phyloP scores from a whole-genome alignment of 2,888 invertebrate genomes.

The Phengaris arion region DNA sequence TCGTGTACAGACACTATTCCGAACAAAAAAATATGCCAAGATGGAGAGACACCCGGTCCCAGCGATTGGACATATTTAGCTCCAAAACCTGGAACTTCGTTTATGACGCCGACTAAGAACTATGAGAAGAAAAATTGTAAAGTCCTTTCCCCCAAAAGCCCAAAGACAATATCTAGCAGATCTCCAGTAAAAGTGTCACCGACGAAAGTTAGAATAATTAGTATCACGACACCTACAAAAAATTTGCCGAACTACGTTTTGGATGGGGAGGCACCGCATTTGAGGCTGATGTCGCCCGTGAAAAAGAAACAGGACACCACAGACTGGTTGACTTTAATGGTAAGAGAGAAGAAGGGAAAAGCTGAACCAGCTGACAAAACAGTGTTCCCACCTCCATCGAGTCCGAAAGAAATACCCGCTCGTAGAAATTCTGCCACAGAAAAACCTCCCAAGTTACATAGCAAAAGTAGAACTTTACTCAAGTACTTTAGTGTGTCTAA shows the following conservation, averaged over 20 bases:
- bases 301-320: slow-evolving; percentile 81
- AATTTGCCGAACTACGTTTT: slow-evolving; percentile 88
- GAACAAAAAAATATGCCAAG: slow-evolving; percentile 42
- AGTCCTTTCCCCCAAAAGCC: slow-evolving; percentile 52
- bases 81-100: slow-evolving; percentile 53
- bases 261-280: slow-evolving; percentile 88
- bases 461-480: slow-evolving; percentile 55
- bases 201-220: slow-evolving; percentile 47
- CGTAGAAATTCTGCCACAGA: slow-evolving; percentile 55
- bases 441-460: slow-evolving; percentile 49
- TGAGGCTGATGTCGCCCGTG: slow-evolving; percentile 84
- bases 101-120: slow-evolving; percentile 62
- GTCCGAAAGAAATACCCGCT: slow-evolving; percentile 55
- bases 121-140: slow-evolving; percentile 52
- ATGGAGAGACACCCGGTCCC: slow-evolving; percentile 36
- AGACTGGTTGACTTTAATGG: slow-evolving; percentile 83
- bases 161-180: slow-evolving; percentile 46
- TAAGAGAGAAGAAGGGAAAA: slow-evolving; percentile 46
- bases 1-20: slow-evolving; percentile 39
- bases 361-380: slow-evolving; percentile 35
- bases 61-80: slow-evolving; percentile 51
- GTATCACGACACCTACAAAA: slow-evolving; percentile 80
- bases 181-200: slow-evolving; percentile 51
- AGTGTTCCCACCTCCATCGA: slow-evolving; percentile 43
- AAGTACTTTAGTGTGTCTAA: slow-evolving; percentile 60